These are phyloP conservation scores for Bufo bufo DNA, from an alignment of 2,113 vertebrate genomes.

Conservation along the genomic window DNA sequence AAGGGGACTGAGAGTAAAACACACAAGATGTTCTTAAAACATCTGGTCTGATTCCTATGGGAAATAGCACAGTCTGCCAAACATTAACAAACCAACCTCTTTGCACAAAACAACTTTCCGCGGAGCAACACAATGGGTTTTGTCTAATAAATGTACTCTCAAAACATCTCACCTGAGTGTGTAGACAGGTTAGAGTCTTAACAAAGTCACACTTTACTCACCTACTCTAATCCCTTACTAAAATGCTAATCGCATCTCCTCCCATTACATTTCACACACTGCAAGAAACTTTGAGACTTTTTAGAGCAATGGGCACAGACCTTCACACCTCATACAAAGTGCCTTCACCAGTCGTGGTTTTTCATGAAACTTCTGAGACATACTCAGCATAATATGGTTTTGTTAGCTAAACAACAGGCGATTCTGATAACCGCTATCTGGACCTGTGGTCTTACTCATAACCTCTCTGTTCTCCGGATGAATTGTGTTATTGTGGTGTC, in stretches of 20 bases:
- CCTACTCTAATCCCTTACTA: not conserved
- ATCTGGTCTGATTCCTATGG: conserved; percentile 69
- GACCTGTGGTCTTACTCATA: conserved; percentile 38
- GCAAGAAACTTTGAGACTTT: not conserved
- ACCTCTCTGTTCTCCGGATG: conserved; percentile 26
- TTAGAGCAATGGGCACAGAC: not conserved
- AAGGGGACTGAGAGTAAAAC: conserved; percentile 48
- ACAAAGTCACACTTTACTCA: conserved; percentile 13
- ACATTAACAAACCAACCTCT: conserved; percentile 66
- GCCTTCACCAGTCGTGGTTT: not conserved
- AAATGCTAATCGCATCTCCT: not conserved
- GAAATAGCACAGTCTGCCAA: conserved; percentile 65
- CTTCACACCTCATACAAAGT: not conserved
- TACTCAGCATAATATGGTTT: conserved; percentile 7
- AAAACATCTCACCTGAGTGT: conserved; percentile 3
- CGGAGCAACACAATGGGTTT: conserved; percentile 10
- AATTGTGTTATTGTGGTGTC: conserved; percentile 55
- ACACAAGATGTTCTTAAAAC: conserved; percentile 66
- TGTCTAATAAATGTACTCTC: not conserved
- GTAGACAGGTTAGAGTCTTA: conserved; percentile 24
- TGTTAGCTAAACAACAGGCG: conserved; percentile 8
- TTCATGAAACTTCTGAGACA: conserved; percentile 13
- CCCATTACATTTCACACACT: conserved; percentile 7
- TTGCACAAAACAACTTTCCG: conserved; percentile 61
- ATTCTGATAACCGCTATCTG: conserved; percentile 38